Conservation (phyloP, 2,888 invertebrate species). For the Hirtodrosophila trivittata region DNA sequence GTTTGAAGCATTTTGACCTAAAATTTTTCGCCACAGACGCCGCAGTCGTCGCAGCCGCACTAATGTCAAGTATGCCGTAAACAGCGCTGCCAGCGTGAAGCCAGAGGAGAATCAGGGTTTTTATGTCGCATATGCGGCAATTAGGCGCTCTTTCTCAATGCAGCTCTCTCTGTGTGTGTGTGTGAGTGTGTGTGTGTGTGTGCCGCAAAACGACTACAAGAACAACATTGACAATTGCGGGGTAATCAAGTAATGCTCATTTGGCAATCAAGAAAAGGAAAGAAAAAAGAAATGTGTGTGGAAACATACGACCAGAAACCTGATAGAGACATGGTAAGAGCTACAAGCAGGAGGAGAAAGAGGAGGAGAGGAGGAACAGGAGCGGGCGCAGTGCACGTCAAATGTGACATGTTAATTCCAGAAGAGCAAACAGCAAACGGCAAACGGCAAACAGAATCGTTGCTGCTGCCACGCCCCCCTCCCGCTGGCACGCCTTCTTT, state of each 20-base stretch:
- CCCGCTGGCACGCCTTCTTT: background rate
- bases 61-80: constrained; percentile 72
- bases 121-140: constrained; percentile 67
- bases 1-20: constrained; percentile 74
- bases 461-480: constrained; percentile 15
- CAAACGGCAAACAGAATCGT: constrained; percentile 23
- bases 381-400: constrained; percentile 38
- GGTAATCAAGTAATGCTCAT: constrained; percentile 81
- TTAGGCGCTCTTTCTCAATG: constrained; percentile 48
- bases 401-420: constrained; percentile 80
- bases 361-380: background rate
- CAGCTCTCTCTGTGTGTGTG: constrained; percentile 6
- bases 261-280: constrained; percentile 54
- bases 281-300: constrained; percentile 35
- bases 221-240: constrained; percentile 69
- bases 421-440: constrained; percentile 59
- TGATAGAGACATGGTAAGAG: constrained; percentile 53
- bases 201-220: constrained; percentile 52
- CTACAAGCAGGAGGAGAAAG: background rate
- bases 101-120: constrained; percentile 57
- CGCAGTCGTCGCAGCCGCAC: constrained; percentile 32
- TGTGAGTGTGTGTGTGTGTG: constrained; percentile 21
- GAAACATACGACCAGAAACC: constrained; percentile 11
- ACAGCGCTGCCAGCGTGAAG: constrained; percentile 41
- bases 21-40: constrained; percentile 49